Base-by-base conservation (phyloP, 2,797 vertebrate genomes). In the Urocyon cinereoargenteus region DNA sequence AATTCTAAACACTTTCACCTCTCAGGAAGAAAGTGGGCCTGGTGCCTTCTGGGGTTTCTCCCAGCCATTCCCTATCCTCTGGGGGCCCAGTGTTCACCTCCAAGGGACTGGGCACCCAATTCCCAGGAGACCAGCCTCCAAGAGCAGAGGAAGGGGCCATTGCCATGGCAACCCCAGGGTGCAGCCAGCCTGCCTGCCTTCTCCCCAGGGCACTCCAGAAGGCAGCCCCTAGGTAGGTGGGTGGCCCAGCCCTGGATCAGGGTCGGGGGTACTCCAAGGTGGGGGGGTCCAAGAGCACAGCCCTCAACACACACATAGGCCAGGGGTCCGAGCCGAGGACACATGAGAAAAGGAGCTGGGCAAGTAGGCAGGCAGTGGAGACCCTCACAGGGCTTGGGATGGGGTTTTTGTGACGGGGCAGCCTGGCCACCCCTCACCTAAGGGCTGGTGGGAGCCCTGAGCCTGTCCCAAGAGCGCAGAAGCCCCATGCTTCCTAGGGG, bases 401-500 rank as follows among this genome's bases (percentile, higher is more conserved):
- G 34, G 49, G 10, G 36, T 5, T 55, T 78, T 28, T 1, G 22
- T 14, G 49, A 22, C 19, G 18, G 57, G 15, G 16, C 14, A 34
- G 45, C 51, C 40, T 24, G 18, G 53, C 59, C 62, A 55, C 40
- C 51, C 68, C 5, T 59, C 64, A 86, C 45, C 86, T 19, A 8
- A 40, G 40, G 31, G 11, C 18, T 31, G 78, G 24, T 15, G 96
- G 97, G 94, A 96, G 97, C 97, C 97, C 95, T 98, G 97, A 97
- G 97, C 96, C 97, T 95, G 93, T 97, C 97, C 89, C 92, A 96
- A 97, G 97, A 97, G 98, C 97, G 97, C 97, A 97, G 97, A 98
- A 98, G 97, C 97, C 96, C 97, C 97, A 97, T 94, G 96, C 91
- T 98, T 97, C 96, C 97, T 96, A 91, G 97, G 98, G 98, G 96